Evolutionary conservation across 2,888 invertebrate genomes (phyloP).

Genomic region (Galerucella nymphaeae): DNA sequence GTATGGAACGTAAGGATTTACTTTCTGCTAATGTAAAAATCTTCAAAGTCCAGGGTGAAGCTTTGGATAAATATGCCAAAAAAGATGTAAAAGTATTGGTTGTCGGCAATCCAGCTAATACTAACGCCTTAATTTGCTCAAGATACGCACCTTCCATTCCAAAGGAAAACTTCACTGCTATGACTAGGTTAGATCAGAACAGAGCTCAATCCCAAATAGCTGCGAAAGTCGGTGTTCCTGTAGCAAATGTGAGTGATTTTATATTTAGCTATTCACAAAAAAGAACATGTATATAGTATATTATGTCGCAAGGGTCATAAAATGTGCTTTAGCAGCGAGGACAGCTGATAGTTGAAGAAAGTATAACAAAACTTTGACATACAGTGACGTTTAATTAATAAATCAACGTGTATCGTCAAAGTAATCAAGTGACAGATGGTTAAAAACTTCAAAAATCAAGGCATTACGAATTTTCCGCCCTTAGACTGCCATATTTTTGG

Average conservation of each 20-base stretch:
- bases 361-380: too few species aligned
- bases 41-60: conserved; percentile 96
- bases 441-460: too few species aligned
- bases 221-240: conserved; percentile 74
- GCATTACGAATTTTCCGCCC: too few species aligned
- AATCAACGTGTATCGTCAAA: too few species aligned
- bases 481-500: too few species aligned
- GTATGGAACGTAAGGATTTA: conserved; percentile 99
- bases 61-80: conserved; percentile 76
- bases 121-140: conserved; percentile 95
- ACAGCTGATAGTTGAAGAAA: too few species aligned
- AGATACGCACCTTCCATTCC: conserved; percentile 97
- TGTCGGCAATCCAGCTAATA: conserved; percentile 99
- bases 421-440: too few species aligned
- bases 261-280: not conserved
- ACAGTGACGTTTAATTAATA: too few species aligned
- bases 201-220: conserved; percentile 92
- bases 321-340: too few species aligned
- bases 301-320: too few species aligned
- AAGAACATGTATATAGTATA: too few species aligned
- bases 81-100: conserved; percentile 86
- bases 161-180: conserved; percentile 94
- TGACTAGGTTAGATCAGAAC: conserved; percentile 99
- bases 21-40: conserved; percentile 98
- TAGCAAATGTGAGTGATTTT: conserved; percentile 69